Evolutionary conservation across 2,113 vertebrate genomes (phyloP).

Genomic region (Dipodomys merriami): DNA sequence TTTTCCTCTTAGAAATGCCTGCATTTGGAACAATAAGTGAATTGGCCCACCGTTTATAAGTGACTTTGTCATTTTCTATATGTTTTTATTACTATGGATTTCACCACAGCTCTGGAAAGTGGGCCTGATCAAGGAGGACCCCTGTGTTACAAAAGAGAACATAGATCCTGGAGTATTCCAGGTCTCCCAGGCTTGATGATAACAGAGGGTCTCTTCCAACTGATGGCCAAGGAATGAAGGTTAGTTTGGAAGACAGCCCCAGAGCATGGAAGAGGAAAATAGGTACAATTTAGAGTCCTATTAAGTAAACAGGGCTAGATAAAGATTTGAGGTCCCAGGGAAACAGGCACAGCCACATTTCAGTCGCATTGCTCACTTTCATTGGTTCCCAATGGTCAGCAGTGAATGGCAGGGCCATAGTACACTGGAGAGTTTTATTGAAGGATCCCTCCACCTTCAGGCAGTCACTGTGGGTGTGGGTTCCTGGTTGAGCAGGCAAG

Average conservation of each 20-base stretch:
- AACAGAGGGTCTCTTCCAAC: not conserved
- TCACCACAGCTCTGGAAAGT: not conserved
- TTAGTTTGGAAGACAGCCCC: not conserved
- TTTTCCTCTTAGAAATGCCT: not conserved
- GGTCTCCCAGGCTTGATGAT: not conserved
- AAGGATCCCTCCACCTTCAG: too few species aligned
- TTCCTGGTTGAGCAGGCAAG: not conserved
- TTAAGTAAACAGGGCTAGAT: not conserved
- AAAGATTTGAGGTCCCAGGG: not conserved
- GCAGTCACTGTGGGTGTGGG: too few species aligned
- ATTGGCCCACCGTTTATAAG: not conserved
- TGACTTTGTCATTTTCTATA: not conserved
- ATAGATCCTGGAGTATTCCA: fast-evolving
- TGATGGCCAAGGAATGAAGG: not conserved
- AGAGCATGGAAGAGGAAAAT: not conserved
- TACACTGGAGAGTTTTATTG: not conserved
- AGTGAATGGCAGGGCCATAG: not conserved
- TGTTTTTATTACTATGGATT: not conserved
- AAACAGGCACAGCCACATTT: not conserved
- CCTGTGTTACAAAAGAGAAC: not conserved
- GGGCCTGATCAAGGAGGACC: not conserved
- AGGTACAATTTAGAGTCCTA: not conserved
- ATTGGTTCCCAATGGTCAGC: not conserved
- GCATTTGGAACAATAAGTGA: not conserved
- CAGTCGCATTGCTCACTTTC: not conserved